A percentile compares a stretch with the other conserved stretches of the same genome.
These are phyloP conservation scores for Mesorhabditis spiculigera DNA, from an alignment of 2,888 invertebrate genomes.

Conservation along the genomic window DNA sequence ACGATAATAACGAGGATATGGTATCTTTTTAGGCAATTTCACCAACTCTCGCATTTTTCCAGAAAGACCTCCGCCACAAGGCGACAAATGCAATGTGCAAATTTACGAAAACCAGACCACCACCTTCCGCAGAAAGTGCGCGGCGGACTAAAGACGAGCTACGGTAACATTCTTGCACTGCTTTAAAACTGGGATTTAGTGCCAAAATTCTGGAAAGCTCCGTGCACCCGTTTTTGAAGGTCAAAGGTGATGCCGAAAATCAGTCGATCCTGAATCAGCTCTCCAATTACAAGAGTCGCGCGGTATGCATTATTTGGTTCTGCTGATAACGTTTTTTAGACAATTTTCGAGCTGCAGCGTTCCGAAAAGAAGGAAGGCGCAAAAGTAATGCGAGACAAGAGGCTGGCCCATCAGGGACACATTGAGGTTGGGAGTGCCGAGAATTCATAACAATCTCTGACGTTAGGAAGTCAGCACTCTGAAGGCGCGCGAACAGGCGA, in stretches of 20 bases:
- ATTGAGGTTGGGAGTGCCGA: constrained; percentile 59
- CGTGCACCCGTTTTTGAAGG: constrained; percentile 32
- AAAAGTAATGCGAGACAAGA: constrained; percentile 81
- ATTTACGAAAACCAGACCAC: constrained; percentile 81
- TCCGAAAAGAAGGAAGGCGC: constrained; percentile 74
- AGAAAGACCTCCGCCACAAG: constrained; percentile 72
- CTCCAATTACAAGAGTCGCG: constrained; percentile 32
- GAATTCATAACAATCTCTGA: constrained; percentile 13
- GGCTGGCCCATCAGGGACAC: constrained; percentile 60
- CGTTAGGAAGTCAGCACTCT: not conserved
- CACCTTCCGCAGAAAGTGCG: constrained; percentile 83
- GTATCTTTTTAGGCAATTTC: constrained; percentile 11
- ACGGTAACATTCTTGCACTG: constrained; percentile 12
- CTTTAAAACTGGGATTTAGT: constrained; percentile 15
- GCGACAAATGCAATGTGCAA: constrained; percentile 85
- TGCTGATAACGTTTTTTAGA: constrained; percentile 66
- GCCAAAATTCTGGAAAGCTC: constrained; percentile 27
- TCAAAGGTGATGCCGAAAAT: constrained; percentile 30
- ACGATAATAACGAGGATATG: constrained; percentile 67
- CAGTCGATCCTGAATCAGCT: constrained; percentile 33
- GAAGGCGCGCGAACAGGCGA: not conserved
- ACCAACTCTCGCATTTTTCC: constrained; percentile 15
- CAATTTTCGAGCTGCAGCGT: constrained; percentile 85
- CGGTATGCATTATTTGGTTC: constrained; percentile 50
- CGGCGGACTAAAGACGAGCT: constrained; percentile 72